Percentiles rank a stretch among this genome's conserved stretches.
Conservation (phyloP, 2,113 vertebrate species). For the Empidonax alnorum region DNA sequence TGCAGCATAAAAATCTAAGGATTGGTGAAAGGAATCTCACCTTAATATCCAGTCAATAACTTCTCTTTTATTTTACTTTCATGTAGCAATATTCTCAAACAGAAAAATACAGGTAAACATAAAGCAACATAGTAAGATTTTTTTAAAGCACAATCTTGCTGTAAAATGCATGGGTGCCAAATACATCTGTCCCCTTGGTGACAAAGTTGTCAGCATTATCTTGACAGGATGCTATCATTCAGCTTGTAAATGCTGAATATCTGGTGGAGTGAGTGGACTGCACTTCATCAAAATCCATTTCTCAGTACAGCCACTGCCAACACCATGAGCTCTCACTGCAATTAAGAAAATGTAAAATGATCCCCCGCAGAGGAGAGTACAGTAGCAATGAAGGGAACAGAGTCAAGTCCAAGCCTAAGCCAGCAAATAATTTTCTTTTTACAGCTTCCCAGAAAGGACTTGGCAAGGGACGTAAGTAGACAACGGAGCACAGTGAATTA, state of each 20-base stretch:
- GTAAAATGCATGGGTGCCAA: slow-evolving; percentile 15
- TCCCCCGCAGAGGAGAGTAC: slow-evolving; percentile 53
- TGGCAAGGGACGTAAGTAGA: slow-evolving; percentile 39
- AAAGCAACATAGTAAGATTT: background rate
- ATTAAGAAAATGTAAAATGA: slow-evolving; percentile 75
- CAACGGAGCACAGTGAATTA: background rate
- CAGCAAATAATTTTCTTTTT: slow-evolving; percentile 68
- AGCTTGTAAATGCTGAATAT: slow-evolving; percentile 28
- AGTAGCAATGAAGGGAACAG: slow-evolving; percentile 54
- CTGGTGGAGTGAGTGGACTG: slow-evolving; percentile 45
- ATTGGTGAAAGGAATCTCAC: background rate
- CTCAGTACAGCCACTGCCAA: slow-evolving; percentile 60
- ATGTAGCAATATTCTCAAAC: background rate
- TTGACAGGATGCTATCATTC: slow-evolving; percentile 38
- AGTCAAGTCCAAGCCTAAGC: slow-evolving; percentile 59
- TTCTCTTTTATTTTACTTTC: background rate
- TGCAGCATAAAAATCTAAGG: background rate
- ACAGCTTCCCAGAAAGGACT: slow-evolving; percentile 68
- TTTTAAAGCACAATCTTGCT: slow-evolving; percentile 32
- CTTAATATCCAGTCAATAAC: background rate
- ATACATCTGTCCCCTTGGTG: slow-evolving; percentile 22
- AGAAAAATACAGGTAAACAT: background rate
- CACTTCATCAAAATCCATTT: slow-evolving; percentile 71
- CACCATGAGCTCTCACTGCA: slow-evolving; percentile 44
- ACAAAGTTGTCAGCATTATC: slow-evolving; percentile 27